A percentile compares a stretch with the other conserved stretches of the same genome.
Evolutionary conservation across 2,888 invertebrate species (phyloP).

Genomic region (Strigamia maritima): DNA sequence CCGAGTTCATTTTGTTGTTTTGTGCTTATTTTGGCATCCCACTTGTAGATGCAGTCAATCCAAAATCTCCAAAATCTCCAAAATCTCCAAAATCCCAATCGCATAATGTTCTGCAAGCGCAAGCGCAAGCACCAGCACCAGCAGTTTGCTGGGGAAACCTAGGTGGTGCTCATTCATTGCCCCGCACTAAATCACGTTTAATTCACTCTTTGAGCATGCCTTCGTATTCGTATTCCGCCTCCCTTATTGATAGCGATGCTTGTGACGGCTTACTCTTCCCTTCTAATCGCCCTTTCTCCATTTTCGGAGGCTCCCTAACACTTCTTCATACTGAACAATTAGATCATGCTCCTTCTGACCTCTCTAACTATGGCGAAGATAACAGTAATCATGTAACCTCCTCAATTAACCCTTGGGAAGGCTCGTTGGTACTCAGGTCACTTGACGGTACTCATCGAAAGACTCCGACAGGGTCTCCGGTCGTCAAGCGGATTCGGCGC

Average conservation of each 20-base stretch:
- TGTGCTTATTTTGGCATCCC: slow-evolving; percentile 10
- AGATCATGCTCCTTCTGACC: neutral
- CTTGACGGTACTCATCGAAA: slow-evolving; percentile 27
- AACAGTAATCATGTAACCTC: neutral
- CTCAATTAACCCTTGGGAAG: neutral
- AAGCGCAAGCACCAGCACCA: neutral
- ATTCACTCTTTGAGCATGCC: slow-evolving; percentile 36
- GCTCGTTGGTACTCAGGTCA: slow-evolving; percentile 4
- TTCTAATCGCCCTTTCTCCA: neutral
- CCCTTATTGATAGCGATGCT: neutral
- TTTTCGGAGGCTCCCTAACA: slow-evolving; percentile 18
- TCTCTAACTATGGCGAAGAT: neutral
- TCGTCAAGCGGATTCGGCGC: slow-evolving; percentile 35
- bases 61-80: too few species aligned
- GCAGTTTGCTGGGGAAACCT: slow-evolving; percentile 31
- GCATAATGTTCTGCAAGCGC: neutral
- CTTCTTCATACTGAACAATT: neutral
- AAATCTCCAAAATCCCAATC: too few species aligned
- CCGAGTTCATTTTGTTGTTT: neutral
- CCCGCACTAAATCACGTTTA: slow-evolving; percentile 31
- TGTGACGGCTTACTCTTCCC: neutral
- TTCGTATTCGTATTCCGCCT: neutral
- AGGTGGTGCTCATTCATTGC: slow-evolving; percentile 35
- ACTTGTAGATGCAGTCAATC: slow-evolving; percentile 13
- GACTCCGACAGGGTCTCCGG: slow-evolving; percentile 36